Evolutionary conservation across 2,797 vertebrate species (phyloP), one percentile per base, ranked within the genome.

Genomic region (Crocodylus rhombifer): DNA sequence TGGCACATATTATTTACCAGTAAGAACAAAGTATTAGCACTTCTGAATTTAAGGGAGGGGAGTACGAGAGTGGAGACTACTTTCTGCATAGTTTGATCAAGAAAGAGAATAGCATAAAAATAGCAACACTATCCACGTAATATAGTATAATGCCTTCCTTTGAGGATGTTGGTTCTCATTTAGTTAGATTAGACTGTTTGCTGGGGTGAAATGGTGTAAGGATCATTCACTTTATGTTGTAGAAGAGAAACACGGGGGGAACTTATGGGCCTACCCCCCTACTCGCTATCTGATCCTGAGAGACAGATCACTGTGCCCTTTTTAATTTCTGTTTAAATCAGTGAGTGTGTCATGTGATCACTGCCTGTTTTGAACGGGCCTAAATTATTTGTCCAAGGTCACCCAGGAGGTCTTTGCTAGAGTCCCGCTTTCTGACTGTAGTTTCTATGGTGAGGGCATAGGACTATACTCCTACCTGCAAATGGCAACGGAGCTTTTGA

Each of bases 31-130:
- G 95, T 92, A 58, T 87, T 16, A 73, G 20, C 30, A 77, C 85
- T 93, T 86, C 74, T 80, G 74, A 93, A 69, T 85, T 64, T 77
- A 26, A 73, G 18, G 10, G 79, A 65, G 82, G 14, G 14, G 62
- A 90, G 16, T 51, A 51, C 10, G 42, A 1, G 30, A 5, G 30
- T 56, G 26, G 9, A 80, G 60, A n/a, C 15, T 85, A 84, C 26
- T 90, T 74, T 65, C 80, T 87, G 1, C 1, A 73, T 73, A 33
- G 51, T 73, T 51, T 63, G 23, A 85, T 55, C 0, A 82, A 87
- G 88, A 91, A 76, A n/a, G 77, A 90, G 36, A 92, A 6, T 76
- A 26, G 26, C 76, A 55, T 73, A 89, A 91, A 95, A 93, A 51
- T 33, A 78, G 7, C 3, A 91, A 78, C 25, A 26, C 55, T 83